These are phyloP conservation scores for Laticauda laticaudata DNA, from an alignment of 2,113 vertebrate species.

Conservation along the genomic window DNA sequence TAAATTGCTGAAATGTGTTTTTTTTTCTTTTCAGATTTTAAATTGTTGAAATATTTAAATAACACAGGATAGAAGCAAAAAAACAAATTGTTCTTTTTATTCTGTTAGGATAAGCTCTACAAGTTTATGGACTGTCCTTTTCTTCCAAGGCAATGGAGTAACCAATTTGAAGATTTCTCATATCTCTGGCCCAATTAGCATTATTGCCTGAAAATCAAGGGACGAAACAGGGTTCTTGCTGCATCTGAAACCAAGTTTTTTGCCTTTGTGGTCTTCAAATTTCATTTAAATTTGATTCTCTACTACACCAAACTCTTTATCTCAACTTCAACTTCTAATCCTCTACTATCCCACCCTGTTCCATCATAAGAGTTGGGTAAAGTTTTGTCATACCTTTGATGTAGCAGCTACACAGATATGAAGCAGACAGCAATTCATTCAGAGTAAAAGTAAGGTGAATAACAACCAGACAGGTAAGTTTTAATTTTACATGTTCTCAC, in stretches of 20 bases:
- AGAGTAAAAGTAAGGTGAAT: background rate
- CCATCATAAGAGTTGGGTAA: fast-evolving
- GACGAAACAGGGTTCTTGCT: background rate
- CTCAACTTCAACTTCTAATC: fast-evolving
- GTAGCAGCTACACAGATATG: background rate
- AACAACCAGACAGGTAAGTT: background rate
- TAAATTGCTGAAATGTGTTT: background rate
- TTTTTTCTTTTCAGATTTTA: background rate
- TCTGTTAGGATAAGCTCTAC: background rate
- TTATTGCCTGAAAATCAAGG: background rate
- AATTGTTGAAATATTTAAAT: background rate
- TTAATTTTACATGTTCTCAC: background rate
- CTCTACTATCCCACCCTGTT: fast-evolving
- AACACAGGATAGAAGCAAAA: background rate
- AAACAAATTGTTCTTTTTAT: background rate
- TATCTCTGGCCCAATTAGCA: background rate
- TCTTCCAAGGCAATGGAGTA: background rate
- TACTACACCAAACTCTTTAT: background rate
- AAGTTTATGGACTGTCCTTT: background rate
- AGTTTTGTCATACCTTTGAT: background rate
- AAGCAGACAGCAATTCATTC: conserved; percentile 18
- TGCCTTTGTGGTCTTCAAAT: background rate
- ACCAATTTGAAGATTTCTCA: background rate
- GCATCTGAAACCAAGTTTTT: background rate
- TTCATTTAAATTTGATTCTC: fast-evolving